Evolutionary conservation across 30 jellyfish, hydroid and myxozoan species (phyloP), one percentile per base, ranked within the genome.

Genomic region (Clytia hemisphaerica): DNA sequence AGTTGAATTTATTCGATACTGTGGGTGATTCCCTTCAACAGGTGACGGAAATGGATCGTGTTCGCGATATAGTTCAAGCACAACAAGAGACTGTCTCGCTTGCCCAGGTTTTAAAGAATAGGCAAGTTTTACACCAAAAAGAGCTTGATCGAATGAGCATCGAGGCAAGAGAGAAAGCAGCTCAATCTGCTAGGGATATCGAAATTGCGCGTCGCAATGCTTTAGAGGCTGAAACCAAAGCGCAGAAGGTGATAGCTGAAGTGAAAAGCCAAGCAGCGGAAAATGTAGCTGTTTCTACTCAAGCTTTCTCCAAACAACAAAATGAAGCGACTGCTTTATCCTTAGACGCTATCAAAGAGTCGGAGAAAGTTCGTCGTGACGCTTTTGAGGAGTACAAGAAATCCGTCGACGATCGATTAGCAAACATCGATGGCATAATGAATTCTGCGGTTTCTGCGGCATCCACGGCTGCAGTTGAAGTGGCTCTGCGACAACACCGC

Each of bases 381-480:
- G 80, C 91, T 24, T 6, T 92, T 3, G 96, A 86, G 54, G 94
- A 77, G 61, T 77, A 76, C 35, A 46, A 54, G 6, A 73, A 73
- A 44, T 47, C 96, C 2, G 83, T 84, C 59, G 78, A 79, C 71
- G 83, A 94, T 1, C 79, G 79, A 25, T 37, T 85, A 24, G 46
- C 67, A 42, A 89, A 86, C 46, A 72, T 86, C n/a, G 92, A 78
- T 67, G 26, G 72, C 79, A 50, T 86, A 49, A 76, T 94, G 25
- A 71, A 83, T 19, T 51, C 80, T 31, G 94, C 96, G 4, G 96
- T 94, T n/a, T 67, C 96, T 5, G 94, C 94, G 1, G 96, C 96
- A 2, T 91, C 94, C 44, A 54, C 93, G 2, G 78, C 96, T 37
- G 96, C 96, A 25, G 94, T 86, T 50, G 90, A 86, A 61, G 83